Evolutionary conservation across 2,797 vertebrate genomes (phyloP).

Genomic region (Buceros bicornis): DNA sequence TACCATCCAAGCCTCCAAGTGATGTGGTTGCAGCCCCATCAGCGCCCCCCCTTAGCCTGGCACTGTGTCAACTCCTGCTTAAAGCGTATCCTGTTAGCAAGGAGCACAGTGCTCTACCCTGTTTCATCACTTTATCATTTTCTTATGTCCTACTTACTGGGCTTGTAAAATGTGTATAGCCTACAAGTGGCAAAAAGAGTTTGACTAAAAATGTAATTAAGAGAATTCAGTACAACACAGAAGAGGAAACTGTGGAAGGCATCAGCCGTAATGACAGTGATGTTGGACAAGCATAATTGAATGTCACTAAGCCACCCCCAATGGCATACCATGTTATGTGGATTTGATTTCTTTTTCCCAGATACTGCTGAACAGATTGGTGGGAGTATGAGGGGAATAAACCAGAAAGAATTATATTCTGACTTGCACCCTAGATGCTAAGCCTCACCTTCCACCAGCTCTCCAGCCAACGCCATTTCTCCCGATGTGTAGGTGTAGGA

Average conservation of each 20-base stretch:
- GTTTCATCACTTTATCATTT: not conserved
- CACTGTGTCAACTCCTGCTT: not conserved
- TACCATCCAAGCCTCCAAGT: not conserved
- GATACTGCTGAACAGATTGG: slow-evolving; percentile 15
- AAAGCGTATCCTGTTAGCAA: not conserved
- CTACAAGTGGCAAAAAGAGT: not conserved
- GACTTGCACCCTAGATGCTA: not conserved
- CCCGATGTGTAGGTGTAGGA: not conserved
- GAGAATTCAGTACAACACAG: not conserved
- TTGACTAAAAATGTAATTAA: not conserved
- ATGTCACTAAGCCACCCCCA: not conserved
- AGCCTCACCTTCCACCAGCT: not conserved
- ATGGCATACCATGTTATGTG: not conserved
- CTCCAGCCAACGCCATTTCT: not conserved
- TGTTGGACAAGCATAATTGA: not conserved
- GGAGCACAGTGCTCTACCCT: not conserved
- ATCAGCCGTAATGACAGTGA: not conserved
- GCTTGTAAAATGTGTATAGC: not conserved
- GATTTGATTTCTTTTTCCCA: not conserved
- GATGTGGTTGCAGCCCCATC: not conserved
- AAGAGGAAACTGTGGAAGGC: not conserved
- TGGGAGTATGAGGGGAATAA: not conserved
- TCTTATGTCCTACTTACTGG: not conserved
- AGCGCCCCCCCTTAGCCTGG: not conserved
- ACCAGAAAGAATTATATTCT: not conserved